Base-by-base conservation (phyloP, 2,797 vertebrate species). In the Paedocypris micromegethes region DNA sequence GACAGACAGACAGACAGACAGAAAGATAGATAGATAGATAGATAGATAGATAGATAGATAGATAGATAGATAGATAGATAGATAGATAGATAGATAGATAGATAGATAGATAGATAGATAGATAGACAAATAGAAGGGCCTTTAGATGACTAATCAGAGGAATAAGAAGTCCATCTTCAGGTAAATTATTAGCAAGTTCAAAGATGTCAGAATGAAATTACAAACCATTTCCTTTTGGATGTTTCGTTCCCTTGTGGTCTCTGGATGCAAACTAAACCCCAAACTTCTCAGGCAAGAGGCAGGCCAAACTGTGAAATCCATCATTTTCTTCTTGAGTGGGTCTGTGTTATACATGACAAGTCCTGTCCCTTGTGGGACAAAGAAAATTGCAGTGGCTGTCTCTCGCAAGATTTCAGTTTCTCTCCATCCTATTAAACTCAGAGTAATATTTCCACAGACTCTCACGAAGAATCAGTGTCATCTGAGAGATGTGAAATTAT, bases 131-230 rank as follows among this genome's bases (percentile, higher is more conserved):
- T 23, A 23, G 23, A 23, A 23, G 23, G 23, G 23, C 1, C 1
- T 23, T 1, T 23, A 23, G 23, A 23, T 1, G 23, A 23, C 23
- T 49, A n/a, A 78, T 73, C 68, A 75, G 72, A 75, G 74, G 43
- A 68, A 69, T 79, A 81, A 72, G 72, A 77, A 68, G 72, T 62
- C 68, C 62, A 77, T 75, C 75, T 80, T 81, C 76, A 80, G 80
- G 79, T 72, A 83, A 85, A 85, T 81, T 70, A 80, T 80, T 83
- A 72, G 60, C 68, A 80, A 68, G 78, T 81, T 75, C 77, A 63
- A 77, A 82, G 82, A 73, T 87, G 83, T 86, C 82, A 85, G 77
- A 81, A 74, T 80, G 57, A 73, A 73, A 82, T 80, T 75, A 80
- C 81, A 80, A 82, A 82, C 77, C 78, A 83, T 85, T 80, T 81